phyloP scores from a whole-genome alignment of 2,113 vertebrate genomes.

The Porphyrio hochstetteri region DNA sequence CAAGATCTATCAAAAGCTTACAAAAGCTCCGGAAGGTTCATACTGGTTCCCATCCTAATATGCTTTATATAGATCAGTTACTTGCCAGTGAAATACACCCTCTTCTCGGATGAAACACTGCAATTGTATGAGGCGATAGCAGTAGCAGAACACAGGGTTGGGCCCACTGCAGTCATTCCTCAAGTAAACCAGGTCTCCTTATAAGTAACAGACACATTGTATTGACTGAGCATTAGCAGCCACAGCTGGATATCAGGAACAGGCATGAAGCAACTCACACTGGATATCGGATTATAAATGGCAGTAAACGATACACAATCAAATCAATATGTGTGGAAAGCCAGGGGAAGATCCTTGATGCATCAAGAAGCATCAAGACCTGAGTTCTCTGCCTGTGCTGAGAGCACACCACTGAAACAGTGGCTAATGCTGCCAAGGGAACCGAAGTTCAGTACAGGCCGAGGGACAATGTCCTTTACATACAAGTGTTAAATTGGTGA shows the following conservation, averaged over 20 bases:
- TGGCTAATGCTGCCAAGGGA: not conserved
- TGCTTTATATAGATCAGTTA: not conserved
- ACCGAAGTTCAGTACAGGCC: not conserved
- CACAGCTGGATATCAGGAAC: not conserved
- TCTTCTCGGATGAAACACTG: not conserved
- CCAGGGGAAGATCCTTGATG: not conserved
- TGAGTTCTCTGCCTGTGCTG: not conserved
- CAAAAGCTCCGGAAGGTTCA: not conserved
- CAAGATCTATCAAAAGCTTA: not conserved
- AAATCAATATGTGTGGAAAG: not conserved
- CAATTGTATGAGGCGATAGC: rapidly evolving
- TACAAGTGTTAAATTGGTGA: not conserved
- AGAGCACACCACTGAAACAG: not conserved
- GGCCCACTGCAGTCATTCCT: rapidly evolving
- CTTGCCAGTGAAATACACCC: not conserved
- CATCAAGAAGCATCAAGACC: not conserved
- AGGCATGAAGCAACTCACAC: rapidly evolving
- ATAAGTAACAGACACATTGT: not conserved
- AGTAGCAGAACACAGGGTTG: not conserved
- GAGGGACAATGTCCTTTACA: not conserved
- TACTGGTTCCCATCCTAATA: not conserved
- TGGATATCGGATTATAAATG: not conserved
- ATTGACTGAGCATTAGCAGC: not conserved
- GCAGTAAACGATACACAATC: not conserved
- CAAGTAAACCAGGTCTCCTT: not conserved